phyloP scores from a whole-genome alignment of 1,140 invertebrate genomes.

The Leptoteleia sp. region DNA sequence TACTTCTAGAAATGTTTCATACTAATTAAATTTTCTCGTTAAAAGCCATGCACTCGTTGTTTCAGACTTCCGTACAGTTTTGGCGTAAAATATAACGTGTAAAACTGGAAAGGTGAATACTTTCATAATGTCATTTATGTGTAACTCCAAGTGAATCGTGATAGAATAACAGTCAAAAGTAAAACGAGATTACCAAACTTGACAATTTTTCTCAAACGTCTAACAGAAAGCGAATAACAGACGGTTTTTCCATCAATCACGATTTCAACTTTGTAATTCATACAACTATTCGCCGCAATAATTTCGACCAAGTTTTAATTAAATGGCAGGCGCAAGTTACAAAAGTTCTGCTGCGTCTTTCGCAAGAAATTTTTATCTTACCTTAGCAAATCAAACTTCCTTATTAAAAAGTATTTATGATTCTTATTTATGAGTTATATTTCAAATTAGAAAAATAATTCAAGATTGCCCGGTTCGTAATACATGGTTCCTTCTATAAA shows the following conservation, averaged over 20 bases:
- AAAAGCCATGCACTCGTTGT: constrained; percentile 17
- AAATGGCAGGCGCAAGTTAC: neutral
- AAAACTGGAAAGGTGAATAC: neutral
- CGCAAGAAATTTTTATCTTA: no score
- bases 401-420: no score
- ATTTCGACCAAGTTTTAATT: constrained; percentile 4
- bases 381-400: no score
- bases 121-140: constrained; percentile 1
- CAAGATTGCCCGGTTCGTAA: no score
- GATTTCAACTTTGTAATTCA: constrained; percentile 16
- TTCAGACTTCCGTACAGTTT: constrained; percentile 1
- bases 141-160: neutral
- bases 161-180: constrained; percentile 1
- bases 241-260: constrained; percentile 19
- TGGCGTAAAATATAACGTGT: neutral
- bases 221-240: neutral
- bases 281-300: neutral
- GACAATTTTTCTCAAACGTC: neutral
- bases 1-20: constrained; percentile 23
- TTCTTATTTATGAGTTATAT: no score
- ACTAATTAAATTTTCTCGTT: constrained; percentile 31
- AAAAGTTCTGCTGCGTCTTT: no score
- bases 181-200: neutral
- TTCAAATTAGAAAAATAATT: no score
- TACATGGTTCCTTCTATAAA: no score